Base-by-base conservation (phyloP, 1,140 invertebrate species). In the Bombus confusus region DNA sequence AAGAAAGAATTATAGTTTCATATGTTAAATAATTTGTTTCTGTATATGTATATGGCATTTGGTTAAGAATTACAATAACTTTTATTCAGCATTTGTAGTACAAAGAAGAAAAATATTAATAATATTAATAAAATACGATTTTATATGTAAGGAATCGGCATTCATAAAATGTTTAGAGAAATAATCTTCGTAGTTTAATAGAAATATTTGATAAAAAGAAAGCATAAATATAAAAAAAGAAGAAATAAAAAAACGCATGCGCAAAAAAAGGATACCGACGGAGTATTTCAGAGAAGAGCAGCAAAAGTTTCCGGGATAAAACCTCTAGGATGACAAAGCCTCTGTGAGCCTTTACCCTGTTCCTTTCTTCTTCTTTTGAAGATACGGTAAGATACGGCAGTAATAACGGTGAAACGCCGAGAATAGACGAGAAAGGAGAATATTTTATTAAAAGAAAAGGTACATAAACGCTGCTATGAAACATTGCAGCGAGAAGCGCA, bases 261-360 rank as follows among this genome's bases (percentile, higher is more conserved):
- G 69, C 77, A 43, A 31, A 59, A 18, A 31, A 71, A 41, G 25
- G 37, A 34, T 64, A 74, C 37, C 43, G 41, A 69, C 47, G 15
- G 52, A 83, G 75, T 59, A 71, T 57, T 71, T 57, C 18, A 41
- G 52, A 57, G 18, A 43, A 78, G n/a, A 73, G 47, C n/a, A 71
- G 34, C 59, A 34, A 77, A 82, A 86, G 62, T 83, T 90, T 90
- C 66, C 57, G 85, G 76, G 83, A 90, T 86, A 52, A 86, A 86
- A 88, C 52, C 80, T 82, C 37, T 79, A 88, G 62, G 85, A 88
- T 87, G 43, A 83, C 81, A 86, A 90, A 90, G 85, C 78, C 81
- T 80, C 25, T 28, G 72, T 31, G 31, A 66, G 18, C 9, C 28
- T 74, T 43, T 39, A 75, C 34, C 34, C 25, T 66, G 22, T 66